A percentile compares a stretch with the other conserved stretches of the same genome.
Conservation (phyloP, 2,888 invertebrate genomes). For the Troides aeacus region DNA sequence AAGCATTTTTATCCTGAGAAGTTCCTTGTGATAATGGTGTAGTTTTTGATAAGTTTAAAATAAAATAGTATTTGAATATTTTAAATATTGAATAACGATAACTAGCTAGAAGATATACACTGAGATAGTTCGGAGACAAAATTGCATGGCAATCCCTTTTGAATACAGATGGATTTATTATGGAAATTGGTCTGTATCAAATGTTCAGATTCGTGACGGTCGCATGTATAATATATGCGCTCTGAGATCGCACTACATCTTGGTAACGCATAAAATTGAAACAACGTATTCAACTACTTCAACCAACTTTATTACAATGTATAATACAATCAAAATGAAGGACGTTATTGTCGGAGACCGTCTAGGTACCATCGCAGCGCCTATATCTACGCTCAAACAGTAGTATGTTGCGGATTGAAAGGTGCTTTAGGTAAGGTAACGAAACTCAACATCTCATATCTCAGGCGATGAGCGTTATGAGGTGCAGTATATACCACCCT, state of each 20-base stretch:
- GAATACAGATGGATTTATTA: constrained; percentile 72
- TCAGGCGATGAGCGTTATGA: too few species aligned
- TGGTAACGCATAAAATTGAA: constrained; percentile 34
- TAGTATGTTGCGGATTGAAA: too few species aligned
- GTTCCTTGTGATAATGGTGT: neutral
- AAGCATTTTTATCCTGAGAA: too few species aligned
- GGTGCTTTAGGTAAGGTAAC: too few species aligned
- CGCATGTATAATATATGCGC: constrained; percentile 59
- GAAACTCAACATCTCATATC: too few species aligned
- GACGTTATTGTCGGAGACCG: neutral
- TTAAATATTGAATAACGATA: constrained; percentile 54
- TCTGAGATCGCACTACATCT: constrained; percentile 29
- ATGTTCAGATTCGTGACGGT: constrained; percentile 69
- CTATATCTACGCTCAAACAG: too few species aligned
- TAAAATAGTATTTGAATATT: constrained; percentile 12
- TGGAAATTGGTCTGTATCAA: constrained; percentile 64
- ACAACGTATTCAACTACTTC: constrained; percentile 27
- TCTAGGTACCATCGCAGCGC: too few species aligned
- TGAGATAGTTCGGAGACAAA: constrained; percentile 67
- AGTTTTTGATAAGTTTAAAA: neutral
- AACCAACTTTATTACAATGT: neutral
- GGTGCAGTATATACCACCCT: too few species aligned
- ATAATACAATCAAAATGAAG: neutral
- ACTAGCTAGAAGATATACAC: constrained; percentile 37
- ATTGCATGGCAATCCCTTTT: constrained; percentile 61